Evolutionary conservation across 92 coral and sea anemone genomes (phyloP).

Genomic region (Phenganax subtilis): DNA sequence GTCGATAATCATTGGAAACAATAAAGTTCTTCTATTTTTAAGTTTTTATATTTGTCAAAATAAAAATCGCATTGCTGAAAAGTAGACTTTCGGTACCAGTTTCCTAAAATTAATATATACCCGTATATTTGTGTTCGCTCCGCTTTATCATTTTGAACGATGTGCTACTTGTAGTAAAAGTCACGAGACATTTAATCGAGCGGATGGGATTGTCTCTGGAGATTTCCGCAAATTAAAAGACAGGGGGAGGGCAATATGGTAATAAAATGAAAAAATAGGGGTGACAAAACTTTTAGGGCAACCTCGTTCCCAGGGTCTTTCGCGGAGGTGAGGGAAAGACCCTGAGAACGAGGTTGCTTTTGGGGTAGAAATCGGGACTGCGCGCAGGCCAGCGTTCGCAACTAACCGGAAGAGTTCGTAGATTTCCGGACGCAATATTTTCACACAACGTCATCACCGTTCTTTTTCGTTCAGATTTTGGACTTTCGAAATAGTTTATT

Average conservation of each 20-base stretch:
- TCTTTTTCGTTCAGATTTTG: slow-evolving; percentile 22
- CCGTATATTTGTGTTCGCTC: neutral
- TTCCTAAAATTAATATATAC: neutral
- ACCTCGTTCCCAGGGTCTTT: too few relatives aligned
- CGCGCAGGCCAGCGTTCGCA: neutral
- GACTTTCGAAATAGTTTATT: neutral
- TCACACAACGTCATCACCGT: slow-evolving; percentile 38
- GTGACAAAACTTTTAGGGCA: too few relatives aligned
- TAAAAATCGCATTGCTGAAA: slow-evolving; percentile 1
- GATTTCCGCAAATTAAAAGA: too few relatives aligned
- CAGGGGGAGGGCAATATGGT: too few relatives aligned
- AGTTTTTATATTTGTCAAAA: neutral
- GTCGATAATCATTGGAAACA: neutral
- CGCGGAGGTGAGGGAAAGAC: too few relatives aligned
- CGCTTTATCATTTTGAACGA: neutral
- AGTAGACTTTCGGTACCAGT: slow-evolving; percentile 7
- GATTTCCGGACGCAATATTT: slow-evolving; percentile 32
- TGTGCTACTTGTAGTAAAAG: neutral
- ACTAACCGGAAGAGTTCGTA: slow-evolving; percentile 29
- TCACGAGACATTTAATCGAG: slow-evolving; percentile 13
- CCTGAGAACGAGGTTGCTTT: too few relatives aligned
- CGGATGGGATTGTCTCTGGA: neutral
- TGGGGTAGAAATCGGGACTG: too few relatives aligned
- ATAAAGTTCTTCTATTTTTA: neutral
- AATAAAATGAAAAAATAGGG: too few relatives aligned